Evolutionary conservation across 1,140 invertebrate species (phyloP), one percentile per base, ranked within the genome.

Genomic region (Trigoniulus corallinus): DNA sequence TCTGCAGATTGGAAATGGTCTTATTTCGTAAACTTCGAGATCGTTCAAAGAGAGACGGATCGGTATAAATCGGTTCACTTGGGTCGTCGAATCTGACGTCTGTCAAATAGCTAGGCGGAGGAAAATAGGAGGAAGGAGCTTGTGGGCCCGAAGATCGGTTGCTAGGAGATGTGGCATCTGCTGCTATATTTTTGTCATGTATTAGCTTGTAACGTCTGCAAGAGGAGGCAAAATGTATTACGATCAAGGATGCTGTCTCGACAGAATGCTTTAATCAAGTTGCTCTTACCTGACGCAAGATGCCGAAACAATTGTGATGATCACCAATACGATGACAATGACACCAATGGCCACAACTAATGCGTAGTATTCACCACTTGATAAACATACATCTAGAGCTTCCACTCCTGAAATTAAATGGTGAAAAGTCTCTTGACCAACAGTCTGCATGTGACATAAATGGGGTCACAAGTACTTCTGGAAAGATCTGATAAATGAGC

Each of bases 51-150:
- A 91, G 68, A 1, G 86, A 88, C 0, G 86, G 87, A 67, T 91
- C 86, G 0, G 86, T 91, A 64, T 91, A 92, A 54, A 92, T 91
- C 1, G 87, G 87, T 64, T 91, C 88, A 59, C 85, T 89, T 10
- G 85, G 85, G 64, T 91, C 86, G 57, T 82, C 78, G 55, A 82
- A 84, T 22, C 49, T 47, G n/a, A 25, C 3, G 3, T 29, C 21
- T 4, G 47, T 3, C 4, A 20, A 21, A 29, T 34, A 51, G 15
- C 50, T 15, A 37, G 41, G 27, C 54, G 23, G 59, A 56, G 23
- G 59, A 56, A 49, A 60, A 56, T 27, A 64, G 42, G 39, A 60
- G 57, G n/a, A 58, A 62, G 48, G 62, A 61, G 43, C 57, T 48
- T 13, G 29, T 7, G 7, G 7, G 15, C 15, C 15, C 7, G 44